phyloP scores from a whole-genome alignment of 1,140 invertebrate genomes.

The Pentalonia nigronervosa region DNA sequence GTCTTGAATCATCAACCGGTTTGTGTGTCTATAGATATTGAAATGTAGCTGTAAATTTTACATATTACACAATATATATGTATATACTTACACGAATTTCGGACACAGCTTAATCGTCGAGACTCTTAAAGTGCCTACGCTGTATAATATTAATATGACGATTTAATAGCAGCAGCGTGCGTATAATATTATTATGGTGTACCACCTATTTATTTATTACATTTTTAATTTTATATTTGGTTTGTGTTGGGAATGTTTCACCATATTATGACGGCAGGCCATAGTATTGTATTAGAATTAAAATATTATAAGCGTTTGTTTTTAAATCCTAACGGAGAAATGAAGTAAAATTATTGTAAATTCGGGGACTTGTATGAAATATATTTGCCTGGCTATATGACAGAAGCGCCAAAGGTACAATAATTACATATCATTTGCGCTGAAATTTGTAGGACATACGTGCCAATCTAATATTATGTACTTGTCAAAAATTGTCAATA shows the following conservation, averaged over 20 bases:
- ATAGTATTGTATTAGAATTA: background rate
- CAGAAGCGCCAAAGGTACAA: too few relatives aligned
- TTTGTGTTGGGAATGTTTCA: background rate
- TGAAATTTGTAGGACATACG: too few relatives aligned
- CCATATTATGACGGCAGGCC: too few relatives aligned
- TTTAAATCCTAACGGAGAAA: background rate
- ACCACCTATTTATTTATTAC: background rate
- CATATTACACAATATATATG: background rate
- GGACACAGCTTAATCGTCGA: background rate
- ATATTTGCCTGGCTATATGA: background rate
- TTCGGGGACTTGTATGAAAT: background rate
- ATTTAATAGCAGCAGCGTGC: background rate
- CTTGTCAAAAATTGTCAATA: too few relatives aligned
- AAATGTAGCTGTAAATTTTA: background rate
- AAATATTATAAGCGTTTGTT: background rate
- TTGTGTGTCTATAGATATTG: background rate
- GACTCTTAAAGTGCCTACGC: background rate
- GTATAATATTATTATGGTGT: background rate
- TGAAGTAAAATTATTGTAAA: background rate
- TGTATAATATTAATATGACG: background rate
- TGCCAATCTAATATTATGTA: too few relatives aligned
- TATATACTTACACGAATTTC: background rate
- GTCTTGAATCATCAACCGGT: constrained; percentile 10
- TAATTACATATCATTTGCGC: too few relatives aligned
- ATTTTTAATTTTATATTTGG: background rate